phyloP scores from a whole-genome alignment of 2,888 invertebrate species.

The Leucozona laternaria region DNA sequence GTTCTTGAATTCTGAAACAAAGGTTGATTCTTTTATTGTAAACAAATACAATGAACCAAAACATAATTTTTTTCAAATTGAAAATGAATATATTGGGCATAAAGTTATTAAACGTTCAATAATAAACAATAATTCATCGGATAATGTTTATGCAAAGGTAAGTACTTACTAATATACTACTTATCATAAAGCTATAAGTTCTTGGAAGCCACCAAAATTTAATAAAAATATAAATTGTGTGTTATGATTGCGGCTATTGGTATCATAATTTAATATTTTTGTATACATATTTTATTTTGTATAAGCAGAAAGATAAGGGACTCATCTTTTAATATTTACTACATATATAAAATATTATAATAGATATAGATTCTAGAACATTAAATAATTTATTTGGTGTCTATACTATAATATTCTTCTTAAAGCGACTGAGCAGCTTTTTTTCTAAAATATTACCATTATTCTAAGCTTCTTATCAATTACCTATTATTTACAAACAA shows the following conservation, averaged over 20 bases:
- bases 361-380: too few species aligned
- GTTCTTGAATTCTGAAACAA: slow-evolving; percentile 23
- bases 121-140: slow-evolving; percentile 32
- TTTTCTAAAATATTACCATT: too few species aligned
- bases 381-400: too few species aligned
- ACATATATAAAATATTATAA: too few species aligned
- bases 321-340: too few species aligned
- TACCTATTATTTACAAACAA: too few species aligned
- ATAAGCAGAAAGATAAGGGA: too few species aligned
- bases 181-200: neutral
- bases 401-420: too few species aligned
- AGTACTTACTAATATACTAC: neutral
- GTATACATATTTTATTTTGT: neutral
- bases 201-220: neutral
- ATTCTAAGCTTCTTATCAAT: too few species aligned
- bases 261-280: neutral
- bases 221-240: neutral
- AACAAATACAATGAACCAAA: slow-evolving; percentile 53
- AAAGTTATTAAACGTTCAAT: slow-evolving; percentile 53
- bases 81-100: slow-evolving; percentile 31
- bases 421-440: too few species aligned
- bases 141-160: slow-evolving; percentile 57
- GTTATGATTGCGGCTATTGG: neutral
- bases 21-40: slow-evolving; percentile 41
- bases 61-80: slow-evolving; percentile 16